Conservation (phyloP, 2,888 invertebrate species). For the Pristionchus fissidentatus region DNA sequence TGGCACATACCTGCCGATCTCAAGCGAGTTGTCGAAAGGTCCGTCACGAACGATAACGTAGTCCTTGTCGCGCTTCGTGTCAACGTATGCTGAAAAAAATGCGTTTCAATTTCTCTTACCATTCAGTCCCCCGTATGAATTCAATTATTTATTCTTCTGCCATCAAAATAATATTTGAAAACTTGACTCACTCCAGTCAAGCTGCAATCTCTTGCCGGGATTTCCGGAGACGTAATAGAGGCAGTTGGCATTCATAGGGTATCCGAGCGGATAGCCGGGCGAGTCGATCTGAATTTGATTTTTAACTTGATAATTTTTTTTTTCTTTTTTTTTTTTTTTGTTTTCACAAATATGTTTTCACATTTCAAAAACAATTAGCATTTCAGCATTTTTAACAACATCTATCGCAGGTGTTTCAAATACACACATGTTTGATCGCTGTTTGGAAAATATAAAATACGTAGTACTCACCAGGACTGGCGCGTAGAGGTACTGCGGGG, state of each 20-base stretch:
- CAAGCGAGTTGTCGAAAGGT: neutral
- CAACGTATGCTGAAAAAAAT: neutral
- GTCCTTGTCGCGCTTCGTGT: neutral
- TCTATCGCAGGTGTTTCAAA: neutral
- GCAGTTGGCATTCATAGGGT: neutral
- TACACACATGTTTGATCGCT: neutral
- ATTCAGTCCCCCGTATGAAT: too few relatives aligned
- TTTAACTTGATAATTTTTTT: too few relatives aligned
- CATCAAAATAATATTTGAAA: neutral
- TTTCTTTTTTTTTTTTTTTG: neutral
- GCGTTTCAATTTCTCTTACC: too few relatives aligned
- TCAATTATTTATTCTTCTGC: neutral
- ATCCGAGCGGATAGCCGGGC: neutral
- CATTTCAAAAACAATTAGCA: neutral
- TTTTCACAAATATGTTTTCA: neutral
- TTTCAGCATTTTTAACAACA: too few relatives aligned
- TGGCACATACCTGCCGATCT: neutral
- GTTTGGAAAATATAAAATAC: neutral
- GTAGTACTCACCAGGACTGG: neutral
- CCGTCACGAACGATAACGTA: neutral
- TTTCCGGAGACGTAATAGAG: neutral
- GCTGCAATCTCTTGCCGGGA: neutral
- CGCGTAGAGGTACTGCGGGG: constrained; percentile 17
- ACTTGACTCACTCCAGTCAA: neutral
- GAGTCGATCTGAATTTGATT: neutral